Evolutionary conservation across 2,797 vertebrate genomes (phyloP).

Genomic region (Emys orbicularis): DNA sequence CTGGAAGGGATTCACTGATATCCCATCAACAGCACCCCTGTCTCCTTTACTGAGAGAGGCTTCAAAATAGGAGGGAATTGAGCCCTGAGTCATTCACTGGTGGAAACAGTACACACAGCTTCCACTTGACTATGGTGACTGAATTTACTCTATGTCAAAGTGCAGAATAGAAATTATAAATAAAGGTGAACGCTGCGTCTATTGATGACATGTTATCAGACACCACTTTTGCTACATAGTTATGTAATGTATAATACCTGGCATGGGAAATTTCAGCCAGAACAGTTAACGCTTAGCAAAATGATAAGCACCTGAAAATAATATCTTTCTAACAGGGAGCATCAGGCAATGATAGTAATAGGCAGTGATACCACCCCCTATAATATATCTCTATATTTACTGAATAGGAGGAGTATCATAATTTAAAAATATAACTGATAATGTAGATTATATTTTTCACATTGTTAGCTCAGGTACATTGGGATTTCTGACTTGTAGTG

Average conservation of each 20-base stretch:
- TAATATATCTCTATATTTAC: not conserved
- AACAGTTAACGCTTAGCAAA: not conserved
- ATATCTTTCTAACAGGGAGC: constrained; percentile 4
- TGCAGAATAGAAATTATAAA: not conserved
- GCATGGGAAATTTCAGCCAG: not conserved
- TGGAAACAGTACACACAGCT: not conserved
- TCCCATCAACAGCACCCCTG: not conserved
- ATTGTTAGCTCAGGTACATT: constrained; percentile 6
- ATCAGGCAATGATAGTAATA: constrained; percentile 3
- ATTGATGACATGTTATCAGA: not conserved
- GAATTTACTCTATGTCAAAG: not conserved
- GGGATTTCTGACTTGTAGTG: constrained; percentile 36
- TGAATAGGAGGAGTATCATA: constrained; percentile 22
- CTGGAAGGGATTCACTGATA: not conserved
- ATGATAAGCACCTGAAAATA: not conserved
- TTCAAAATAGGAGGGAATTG: not conserved
- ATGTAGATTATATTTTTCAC: constrained; percentile 43
- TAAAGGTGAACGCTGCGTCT: not conserved
- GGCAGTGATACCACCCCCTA: not conserved
- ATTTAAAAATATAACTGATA: constrained; percentile 56
- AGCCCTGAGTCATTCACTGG: not conserved
- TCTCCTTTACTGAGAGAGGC: not conserved
- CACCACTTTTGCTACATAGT: not conserved
- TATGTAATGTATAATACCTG: not conserved
- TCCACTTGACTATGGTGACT: not conserved